A percentile compares a stretch with the other conserved stretches of the same genome.
Conservation (phyloP, 2,113 vertebrate genomes). For the Semicossyphus pulcher region DNA sequence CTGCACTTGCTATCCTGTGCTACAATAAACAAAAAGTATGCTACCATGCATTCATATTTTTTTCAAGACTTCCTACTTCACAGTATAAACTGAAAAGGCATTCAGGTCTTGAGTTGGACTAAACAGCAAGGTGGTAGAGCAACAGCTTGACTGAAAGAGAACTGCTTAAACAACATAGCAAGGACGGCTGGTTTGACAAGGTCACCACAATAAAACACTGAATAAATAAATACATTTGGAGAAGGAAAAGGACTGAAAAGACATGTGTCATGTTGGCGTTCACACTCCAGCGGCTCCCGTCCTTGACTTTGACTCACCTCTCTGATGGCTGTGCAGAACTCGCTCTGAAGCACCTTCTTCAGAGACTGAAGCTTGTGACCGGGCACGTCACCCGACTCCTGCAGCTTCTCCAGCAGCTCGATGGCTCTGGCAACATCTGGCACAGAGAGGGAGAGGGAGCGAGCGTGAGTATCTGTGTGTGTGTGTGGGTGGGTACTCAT, state of each 20-base stretch:
- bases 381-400: slow-evolving; percentile 96
- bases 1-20: too few species aligned
- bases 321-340: slow-evolving; percentile 99
- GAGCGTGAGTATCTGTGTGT: slow-evolving; percentile 1
- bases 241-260: slow-evolving; percentile 6
- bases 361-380: slow-evolving; percentile 97
- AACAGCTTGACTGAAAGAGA: neutral
- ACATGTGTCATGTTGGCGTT: slow-evolving; percentile 17
- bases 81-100: too few species aligned
- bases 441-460: slow-evolving; percentile 27
- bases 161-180: neutral
- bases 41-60: too few species aligned
- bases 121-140: neutral
- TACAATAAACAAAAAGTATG: too few species aligned
- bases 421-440: slow-evolving; percentile 97
- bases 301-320: slow-evolving; percentile 88
- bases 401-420: slow-evolving; percentile 96
- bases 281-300: neutral
- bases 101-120: neutral
- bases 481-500: slow-evolving; percentile 5
- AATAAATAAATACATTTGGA: neutral
- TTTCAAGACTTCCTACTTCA: too few species aligned
- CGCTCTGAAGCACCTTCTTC: slow-evolving; percentile 98
- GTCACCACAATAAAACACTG: neutral
- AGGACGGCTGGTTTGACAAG: neutral